Evolutionary conservation across 2,113 vertebrate genomes (phyloP).

Genomic region (Rhabdomys dilectus): DNA sequence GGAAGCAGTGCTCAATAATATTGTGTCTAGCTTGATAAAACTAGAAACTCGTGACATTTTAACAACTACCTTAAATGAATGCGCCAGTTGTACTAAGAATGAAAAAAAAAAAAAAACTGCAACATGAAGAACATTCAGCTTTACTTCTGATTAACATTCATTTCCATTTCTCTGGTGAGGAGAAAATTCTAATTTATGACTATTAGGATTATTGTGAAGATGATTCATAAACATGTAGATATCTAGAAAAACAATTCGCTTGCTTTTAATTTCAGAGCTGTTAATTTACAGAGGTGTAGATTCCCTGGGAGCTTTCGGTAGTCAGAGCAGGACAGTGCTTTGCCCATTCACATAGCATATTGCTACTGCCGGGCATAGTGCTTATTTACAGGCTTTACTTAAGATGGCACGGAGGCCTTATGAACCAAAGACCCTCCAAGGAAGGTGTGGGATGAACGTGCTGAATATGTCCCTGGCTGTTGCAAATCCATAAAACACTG

Average conservation of each 20-base stretch:
- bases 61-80: slow-evolving; percentile 43
- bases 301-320: slow-evolving; percentile 51
- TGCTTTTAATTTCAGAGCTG: slow-evolving; percentile 57
- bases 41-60: slow-evolving; percentile 34
- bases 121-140: not conserved
- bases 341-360: slow-evolving; percentile 31
- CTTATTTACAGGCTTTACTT: slow-evolving; percentile 53
- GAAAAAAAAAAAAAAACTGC: not conserved
- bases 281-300: slow-evolving; percentile 62
- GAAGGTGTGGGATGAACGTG: not conserved
- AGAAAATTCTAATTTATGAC: slow-evolving; percentile 62
- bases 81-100: not conserved
- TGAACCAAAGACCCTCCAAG: not conserved
- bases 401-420: not conserved
- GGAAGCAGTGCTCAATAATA: slow-evolving; percentile 15
- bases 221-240: slow-evolving; percentile 61
- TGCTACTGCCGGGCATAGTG: not conserved
- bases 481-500: not conserved
- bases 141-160: slow-evolving; percentile 27
- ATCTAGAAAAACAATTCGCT: slow-evolving; percentile 68
- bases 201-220: slow-evolving; percentile 62
- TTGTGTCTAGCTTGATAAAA: slow-evolving; percentile 24
- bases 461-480: not conserved
- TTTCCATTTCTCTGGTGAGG: slow-evolving; percentile 30
- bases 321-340: slow-evolving; percentile 53